phyloP scores from a whole-genome alignment of 1,140 invertebrate species.

The Cecropterus lyciades region DNA sequence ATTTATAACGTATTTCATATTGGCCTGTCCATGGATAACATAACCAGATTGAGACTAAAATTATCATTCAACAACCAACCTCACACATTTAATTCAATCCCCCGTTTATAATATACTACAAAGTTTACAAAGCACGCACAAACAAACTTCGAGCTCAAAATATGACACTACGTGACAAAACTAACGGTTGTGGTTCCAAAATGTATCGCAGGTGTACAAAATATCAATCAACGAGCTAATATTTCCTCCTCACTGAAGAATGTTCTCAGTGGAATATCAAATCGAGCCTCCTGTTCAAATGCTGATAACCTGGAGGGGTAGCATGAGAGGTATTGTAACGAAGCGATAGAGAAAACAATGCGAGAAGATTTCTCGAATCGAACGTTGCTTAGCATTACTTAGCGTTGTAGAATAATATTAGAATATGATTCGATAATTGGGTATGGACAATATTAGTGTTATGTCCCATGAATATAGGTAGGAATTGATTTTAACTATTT shows the following conservation, averaged over 20 bases:
- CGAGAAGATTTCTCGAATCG: not conserved
- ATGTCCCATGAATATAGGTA: no score
- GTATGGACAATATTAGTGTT: no score
- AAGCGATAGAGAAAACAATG: not conserved
- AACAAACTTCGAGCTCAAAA: not conserved
- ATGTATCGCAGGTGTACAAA: slow-evolving; percentile 29
- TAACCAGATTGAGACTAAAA: no score
- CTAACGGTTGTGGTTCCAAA: slow-evolving; percentile 5
- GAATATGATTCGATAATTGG: no score
- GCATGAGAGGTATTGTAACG: not conserved
- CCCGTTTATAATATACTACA: no score
- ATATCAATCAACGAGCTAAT: slow-evolving; percentile 29
- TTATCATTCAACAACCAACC: no score
- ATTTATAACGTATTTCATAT: no score
- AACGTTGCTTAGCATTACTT: no score
- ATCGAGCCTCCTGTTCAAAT: slow-evolving; percentile 27
- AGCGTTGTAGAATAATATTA: no score
- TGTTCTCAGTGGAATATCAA: slow-evolving; percentile 28
- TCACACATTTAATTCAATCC: no score
- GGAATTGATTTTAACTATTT: no score
- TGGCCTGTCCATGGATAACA: no score
- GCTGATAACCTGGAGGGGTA: slow-evolving; percentile 23
- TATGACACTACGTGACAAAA: slow-evolving; percentile 26
- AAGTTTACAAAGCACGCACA: not conserved
- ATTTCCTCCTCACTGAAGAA: slow-evolving; percentile 28